Conservation (phyloP, 2,888 invertebrate genomes). For the Xylota sylvarum region DNA sequence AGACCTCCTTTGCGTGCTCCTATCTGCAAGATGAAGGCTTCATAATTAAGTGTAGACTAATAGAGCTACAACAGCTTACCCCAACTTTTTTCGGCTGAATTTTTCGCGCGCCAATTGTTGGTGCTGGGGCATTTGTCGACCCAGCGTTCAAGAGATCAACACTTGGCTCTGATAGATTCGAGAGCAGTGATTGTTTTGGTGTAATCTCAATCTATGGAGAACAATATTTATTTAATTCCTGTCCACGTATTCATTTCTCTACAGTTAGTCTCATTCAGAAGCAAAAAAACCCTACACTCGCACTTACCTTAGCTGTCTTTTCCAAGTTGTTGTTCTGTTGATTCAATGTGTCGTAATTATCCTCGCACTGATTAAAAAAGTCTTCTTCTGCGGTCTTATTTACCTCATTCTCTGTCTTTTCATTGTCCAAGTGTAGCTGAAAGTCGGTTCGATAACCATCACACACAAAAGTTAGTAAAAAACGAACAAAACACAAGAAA, state of each 20-base stretch:
- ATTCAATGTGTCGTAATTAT: slow-evolving; percentile 84
- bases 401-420: slow-evolving; percentile 87
- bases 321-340: slow-evolving; percentile 84
- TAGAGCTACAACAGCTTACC: slow-evolving; percentile 85
- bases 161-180: slow-evolving; percentile 80
- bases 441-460: slow-evolving; percentile 73
- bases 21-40: slow-evolving; percentile 86
- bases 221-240: background rate
- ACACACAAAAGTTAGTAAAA: slow-evolving; percentile 52
- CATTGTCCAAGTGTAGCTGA: slow-evolving; percentile 91
- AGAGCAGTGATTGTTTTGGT: slow-evolving; percentile 25
- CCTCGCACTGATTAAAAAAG: slow-evolving; percentile 94
- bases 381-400: slow-evolving; percentile 91
- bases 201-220: slow-evolving; percentile 78
- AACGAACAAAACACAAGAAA: slow-evolving; percentile 44
- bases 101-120: slow-evolving; percentile 90
- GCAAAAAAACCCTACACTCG: slow-evolving; percentile 37
- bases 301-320: slow-evolving; percentile 85
- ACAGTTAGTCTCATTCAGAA: slow-evolving; percentile 40
- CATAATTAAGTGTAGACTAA: background rate
- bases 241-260: background rate
- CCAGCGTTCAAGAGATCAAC: slow-evolving; percentile 83
- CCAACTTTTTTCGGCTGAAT: slow-evolving; percentile 89
- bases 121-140: slow-evolving; percentile 86
- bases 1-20: slow-evolving; percentile 95